phyloP scores from a whole-genome alignment of 2,888 invertebrate species.

The Rotaria macrura region DNA sequence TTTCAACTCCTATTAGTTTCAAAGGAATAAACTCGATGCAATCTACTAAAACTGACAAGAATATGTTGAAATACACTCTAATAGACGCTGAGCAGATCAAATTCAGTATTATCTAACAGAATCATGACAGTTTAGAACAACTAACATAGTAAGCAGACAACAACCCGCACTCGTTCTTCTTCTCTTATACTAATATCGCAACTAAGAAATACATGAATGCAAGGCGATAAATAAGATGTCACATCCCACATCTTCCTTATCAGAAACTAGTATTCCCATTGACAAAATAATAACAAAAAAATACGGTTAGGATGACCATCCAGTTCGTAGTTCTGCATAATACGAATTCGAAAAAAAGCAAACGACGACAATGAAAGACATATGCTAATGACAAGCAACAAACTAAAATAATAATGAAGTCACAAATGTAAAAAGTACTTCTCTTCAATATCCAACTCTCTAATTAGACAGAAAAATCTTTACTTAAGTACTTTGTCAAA shows the following conservation, averaged over 20 bases:
- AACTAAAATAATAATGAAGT: not conserved
- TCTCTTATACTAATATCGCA: not conserved
- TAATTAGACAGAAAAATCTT: too few relatives aligned
- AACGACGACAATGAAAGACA: not conserved
- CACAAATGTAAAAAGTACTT: not conserved
- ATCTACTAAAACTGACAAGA: too few relatives aligned
- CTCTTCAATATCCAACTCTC: too few relatives aligned
- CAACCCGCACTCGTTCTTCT: not conserved
- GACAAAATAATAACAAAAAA: not conserved
- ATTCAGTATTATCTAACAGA: too few relatives aligned
- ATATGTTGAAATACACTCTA: too few relatives aligned
- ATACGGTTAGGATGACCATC: not conserved
- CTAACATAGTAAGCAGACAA: not conserved
- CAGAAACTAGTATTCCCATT: not conserved
- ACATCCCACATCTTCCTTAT: not conserved
- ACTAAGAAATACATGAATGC: not conserved
- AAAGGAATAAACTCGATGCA: too few relatives aligned
- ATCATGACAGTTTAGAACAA: not conserved
- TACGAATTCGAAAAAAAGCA: not conserved
- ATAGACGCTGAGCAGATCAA: too few relatives aligned
- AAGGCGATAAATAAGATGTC: not conserved
- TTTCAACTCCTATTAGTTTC: not conserved
- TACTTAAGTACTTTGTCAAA: too few relatives aligned
- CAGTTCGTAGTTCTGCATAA: not conserved
- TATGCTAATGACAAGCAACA: not conserved